phyloP scores from a whole-genome alignment of 2,888 invertebrate species.

The Drosophila niveifrons region DNA sequence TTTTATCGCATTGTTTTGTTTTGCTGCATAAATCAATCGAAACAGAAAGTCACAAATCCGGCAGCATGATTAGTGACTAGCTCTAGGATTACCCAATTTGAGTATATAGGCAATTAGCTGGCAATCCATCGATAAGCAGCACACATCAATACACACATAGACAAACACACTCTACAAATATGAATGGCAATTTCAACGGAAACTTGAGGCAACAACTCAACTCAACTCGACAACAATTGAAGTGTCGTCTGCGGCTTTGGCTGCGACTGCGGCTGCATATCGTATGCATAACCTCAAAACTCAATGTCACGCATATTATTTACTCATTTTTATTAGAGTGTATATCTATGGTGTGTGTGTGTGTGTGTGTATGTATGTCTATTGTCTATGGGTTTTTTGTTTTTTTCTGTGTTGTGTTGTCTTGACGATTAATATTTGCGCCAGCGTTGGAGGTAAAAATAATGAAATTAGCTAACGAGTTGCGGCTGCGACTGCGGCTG shows the following conservation, averaged over 20 bases:
- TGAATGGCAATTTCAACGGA: slow-evolving; percentile 23
- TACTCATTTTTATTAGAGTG: slow-evolving; percentile 47
- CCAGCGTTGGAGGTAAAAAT: slow-evolving; percentile 49
- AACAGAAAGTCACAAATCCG: slow-evolving; percentile 21
- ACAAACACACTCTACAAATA: background rate
- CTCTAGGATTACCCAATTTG: slow-evolving; percentile 25
- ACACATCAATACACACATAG: background rate
- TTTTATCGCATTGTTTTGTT: slow-evolving; percentile 13
- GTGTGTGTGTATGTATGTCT: slow-evolving; percentile 27
- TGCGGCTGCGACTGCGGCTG: slow-evolving; percentile 46
- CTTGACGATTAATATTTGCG: slow-evolving; percentile 50
- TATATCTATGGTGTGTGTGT: slow-evolving; percentile 20
- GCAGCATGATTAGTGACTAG: slow-evolving; percentile 25
- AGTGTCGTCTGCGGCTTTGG: slow-evolving; percentile 41
- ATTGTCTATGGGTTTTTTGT: slow-evolving; percentile 52
- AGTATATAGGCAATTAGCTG: slow-evolving; percentile 28
- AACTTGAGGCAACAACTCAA: slow-evolving; percentile 36
- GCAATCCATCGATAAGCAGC: slow-evolving; percentile 15
- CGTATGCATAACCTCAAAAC: slow-evolving; percentile 74
- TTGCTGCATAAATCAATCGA: slow-evolving; percentile 40
- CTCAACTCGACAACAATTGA: slow-evolving; percentile 49
- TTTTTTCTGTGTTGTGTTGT: slow-evolving; percentile 44
- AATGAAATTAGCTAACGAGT: slow-evolving; percentile 71
- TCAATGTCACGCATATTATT: slow-evolving; percentile 77
- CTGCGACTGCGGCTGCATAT: slow-evolving; percentile 40